phyloP scores from a whole-genome alignment of 2,113 vertebrate species.

The Numenius arquata region DNA sequence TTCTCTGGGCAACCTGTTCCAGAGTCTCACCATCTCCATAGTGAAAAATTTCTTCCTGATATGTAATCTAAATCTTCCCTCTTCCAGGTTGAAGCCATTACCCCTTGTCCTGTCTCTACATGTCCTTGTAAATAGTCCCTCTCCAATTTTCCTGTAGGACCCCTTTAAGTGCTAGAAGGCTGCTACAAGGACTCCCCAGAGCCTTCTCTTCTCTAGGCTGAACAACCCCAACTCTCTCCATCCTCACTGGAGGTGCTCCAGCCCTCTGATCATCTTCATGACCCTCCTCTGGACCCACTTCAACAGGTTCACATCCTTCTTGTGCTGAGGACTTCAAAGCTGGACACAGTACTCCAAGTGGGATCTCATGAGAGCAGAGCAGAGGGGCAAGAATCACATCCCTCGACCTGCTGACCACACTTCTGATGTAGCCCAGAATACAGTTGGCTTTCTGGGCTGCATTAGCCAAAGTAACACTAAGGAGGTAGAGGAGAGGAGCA shows the following conservation, averaged over 20 bases:
- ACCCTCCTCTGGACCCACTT: not conserved
- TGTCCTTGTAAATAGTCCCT: no score
- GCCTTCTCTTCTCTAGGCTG: not conserved
- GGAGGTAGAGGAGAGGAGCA: not conserved
- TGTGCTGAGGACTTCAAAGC: not conserved
- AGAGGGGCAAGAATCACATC: not conserved
- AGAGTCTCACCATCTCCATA: not conserved
- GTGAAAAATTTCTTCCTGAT: not conserved
- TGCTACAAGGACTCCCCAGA: no score
- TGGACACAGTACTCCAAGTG: not conserved
- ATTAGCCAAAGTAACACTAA: not conserved
- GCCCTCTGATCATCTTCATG: not conserved
- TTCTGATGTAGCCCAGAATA: not conserved
- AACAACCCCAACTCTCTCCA: not conserved
- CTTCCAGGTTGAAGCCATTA: not conserved
- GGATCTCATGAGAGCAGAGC: not conserved
- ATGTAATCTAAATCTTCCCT: not conserved
- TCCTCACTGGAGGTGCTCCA: not conserved
- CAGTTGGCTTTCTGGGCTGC: not conserved
- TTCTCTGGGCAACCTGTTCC: not conserved
- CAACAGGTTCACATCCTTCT: not conserved
- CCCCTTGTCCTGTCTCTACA: not conserved
- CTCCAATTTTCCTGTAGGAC: not conserved
- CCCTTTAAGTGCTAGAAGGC: not conserved
- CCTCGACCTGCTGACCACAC: not conserved